phyloP scores from a whole-genome alignment of 2,797 vertebrate genomes.

The Pipistrellus pipistrellus region DNA sequence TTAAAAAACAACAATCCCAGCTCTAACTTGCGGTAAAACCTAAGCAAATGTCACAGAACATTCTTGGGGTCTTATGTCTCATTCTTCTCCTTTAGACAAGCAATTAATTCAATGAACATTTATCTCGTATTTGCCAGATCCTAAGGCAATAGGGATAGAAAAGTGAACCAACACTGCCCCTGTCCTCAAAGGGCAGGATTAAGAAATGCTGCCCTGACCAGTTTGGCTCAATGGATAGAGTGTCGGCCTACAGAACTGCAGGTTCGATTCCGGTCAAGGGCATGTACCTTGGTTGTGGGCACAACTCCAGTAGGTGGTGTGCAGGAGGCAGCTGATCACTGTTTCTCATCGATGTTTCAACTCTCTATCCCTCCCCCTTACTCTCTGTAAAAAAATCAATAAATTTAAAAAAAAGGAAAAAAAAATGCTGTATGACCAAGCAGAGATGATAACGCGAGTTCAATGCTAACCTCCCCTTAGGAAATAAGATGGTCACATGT shows the following conservation, averaged over 20 bases:
- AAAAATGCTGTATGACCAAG: neutral
- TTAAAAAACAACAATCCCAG: slow-evolving; percentile 48
- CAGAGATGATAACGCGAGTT: neutral
- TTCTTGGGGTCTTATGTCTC: neutral
- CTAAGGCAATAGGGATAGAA: neutral
- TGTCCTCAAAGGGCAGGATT: slow-evolving; percentile 13
- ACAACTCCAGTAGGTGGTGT: too few relatives aligned
- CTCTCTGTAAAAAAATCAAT: too few relatives aligned
- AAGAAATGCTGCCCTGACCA: neutral
- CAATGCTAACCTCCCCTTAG: neutral
- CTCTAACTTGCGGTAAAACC: slow-evolving; percentile 2
- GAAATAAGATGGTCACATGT: neutral
- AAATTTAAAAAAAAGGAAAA: too few relatives aligned
- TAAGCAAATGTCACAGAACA: slow-evolving; percentile 42
- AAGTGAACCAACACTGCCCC: neutral
- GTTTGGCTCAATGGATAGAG: too few relatives aligned
- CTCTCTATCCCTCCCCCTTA: too few relatives aligned
- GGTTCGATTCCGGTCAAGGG: too few relatives aligned
- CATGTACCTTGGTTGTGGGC: too few relatives aligned
- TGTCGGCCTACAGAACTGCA: too few relatives aligned
- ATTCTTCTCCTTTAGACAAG: slow-evolving; percentile 32
- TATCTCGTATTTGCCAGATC: neutral
- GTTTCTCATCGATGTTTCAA: too few relatives aligned
- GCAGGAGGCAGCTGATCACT: too few relatives aligned
- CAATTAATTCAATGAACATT: neutral